Base-by-base conservation (phyloP, 2,113 vertebrate genomes). In the Sitta europaea region DNA sequence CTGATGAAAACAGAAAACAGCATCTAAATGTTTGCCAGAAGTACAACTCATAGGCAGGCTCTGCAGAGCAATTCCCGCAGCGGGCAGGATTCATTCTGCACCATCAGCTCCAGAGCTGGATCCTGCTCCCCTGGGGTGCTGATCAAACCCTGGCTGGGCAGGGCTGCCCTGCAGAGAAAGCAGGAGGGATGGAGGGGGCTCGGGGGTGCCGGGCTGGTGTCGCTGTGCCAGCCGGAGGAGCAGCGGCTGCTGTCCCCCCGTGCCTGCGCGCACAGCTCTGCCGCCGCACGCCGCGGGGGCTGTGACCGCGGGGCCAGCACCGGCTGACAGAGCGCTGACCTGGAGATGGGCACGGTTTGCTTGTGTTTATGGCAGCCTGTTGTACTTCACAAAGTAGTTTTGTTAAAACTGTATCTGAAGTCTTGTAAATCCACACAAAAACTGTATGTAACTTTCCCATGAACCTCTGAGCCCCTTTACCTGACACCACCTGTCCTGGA, bases 301-400 rank as follows among this genome's bases (percentile, higher is more conserved):
- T 51, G 48, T 11, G 25, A 47, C 35, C 35, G 5, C 1, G 6
- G 38, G 3, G 62, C 33, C 48, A 55, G 2, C 1, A 3, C 14
- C 63, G 19, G 17, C 47, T 43, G 27, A 65, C 4, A 33, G 68
- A 42, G 22, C 48, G 28, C 33, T 94, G 47, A 42, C 75, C 38
- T 67, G 23, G 11, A 54, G 7, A 77, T 9, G n/a, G 9, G 6
- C 15, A 9, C 48, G 5, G 54, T 71, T 50, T 0, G 1, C 5
- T 67, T 86, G 17, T 75, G 38, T 23, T 75, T 55, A 29, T 23
- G 18, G 28, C n/a, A n/a, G n/a, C n/a, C n/a, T n/a, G n/a, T n/a
- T n/a, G n/a, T n/a, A n/a, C n/a, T n/a, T n/a, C n/a, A n/a, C n/a
- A n/a, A n/a, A n/a, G n/a, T n/a, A n/a, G n/a, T n/a, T n/a, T n/a